Base-by-base conservation (phyloP, 2,888 invertebrate genomes). In the Lasioglossum oenotherae region DNA sequence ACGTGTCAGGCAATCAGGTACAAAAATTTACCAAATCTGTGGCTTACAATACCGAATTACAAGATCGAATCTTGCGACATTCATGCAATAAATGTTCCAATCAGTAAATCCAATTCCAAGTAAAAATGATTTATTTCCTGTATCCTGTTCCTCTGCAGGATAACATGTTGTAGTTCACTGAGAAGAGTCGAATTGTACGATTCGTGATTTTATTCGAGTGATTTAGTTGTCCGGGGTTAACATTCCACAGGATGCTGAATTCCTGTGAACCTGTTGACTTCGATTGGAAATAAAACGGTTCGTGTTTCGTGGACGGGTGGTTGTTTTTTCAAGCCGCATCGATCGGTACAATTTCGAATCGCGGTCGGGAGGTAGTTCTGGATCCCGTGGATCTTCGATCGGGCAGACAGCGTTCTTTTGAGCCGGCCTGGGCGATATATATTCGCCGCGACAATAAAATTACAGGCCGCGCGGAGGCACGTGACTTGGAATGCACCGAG, bases 381-480 rank as follows among this genome's bases (percentile, higher is more conserved):
- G 60, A 27, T 14, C 27, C 27, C 1, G 60, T 14, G 60, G 14
- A 27, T 27, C 60, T 16, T 60, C 27, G 60, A 60, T 31, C 27
- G 27, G 12, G 14, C 14, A 69, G 81, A 83, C 75, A 44, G 74
- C 27, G 19, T 78, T 27, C 67, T 79, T 79, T 76, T 49, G 57
- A 85, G 75, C 41, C 41, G 81, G 49, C 60, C 74, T 53, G 60
- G 31, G 23, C 77, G 67, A 86, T 87, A 81, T 84, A 85, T 85
- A 82, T 89, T 88, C 74, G 81, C 23, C 71, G 78, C 80, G 80
- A 82, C 81, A 82, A 87, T 88, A 81, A 88, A 88, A 89, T 89
- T 88, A 82, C 80, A 89, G 85, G 78, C 81, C 81, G 84, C 80
- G 69, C 73, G 27, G 78, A 67, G 27, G 81, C 86, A 81, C 87